Evolutionary conservation across 1,140 invertebrate species (phyloP).

Genomic region (Aplysia californica): DNA sequence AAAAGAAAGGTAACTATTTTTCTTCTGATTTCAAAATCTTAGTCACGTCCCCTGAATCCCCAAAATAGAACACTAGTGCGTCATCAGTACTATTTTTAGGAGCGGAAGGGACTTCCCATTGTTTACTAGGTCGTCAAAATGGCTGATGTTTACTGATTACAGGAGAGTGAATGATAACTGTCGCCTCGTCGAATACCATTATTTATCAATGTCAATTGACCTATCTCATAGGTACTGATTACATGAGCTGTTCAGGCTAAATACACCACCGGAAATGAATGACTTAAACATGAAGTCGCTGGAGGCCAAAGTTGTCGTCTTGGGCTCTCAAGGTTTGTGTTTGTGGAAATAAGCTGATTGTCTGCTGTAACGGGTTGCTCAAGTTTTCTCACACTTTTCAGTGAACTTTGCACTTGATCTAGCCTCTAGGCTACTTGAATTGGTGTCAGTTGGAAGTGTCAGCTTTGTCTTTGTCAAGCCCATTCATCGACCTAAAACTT

Average conservation of each 20-base stretch:
- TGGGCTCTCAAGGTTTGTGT: constrained; percentile 80
- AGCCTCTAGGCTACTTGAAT: not conserved
- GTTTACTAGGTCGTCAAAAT: too few species aligned
- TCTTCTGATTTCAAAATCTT: too few species aligned
- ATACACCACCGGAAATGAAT: constrained; percentile 19
- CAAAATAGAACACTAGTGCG: too few species aligned
- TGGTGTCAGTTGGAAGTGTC: not conserved
- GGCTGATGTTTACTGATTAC: not conserved
- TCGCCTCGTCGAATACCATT: not conserved
- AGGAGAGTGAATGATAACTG: not conserved
- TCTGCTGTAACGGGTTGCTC: not conserved
- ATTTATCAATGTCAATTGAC: not conserved
- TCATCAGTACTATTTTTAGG: too few species aligned
- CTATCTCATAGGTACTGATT: not conserved
- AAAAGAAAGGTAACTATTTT: too few species aligned
- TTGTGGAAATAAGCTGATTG: not conserved
- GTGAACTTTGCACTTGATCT: not conserved
- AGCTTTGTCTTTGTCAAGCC: not conserved
- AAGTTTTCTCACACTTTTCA: not conserved
- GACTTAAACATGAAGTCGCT: constrained; percentile 68
- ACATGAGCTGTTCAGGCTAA: not conserved
- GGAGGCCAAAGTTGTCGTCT: constrained; percentile 84
- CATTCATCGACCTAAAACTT: too few species aligned
- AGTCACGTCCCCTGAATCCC: too few species aligned
- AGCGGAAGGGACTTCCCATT: too few species aligned